A percentile compares a stretch with the other conserved stretches of the same genome.
These are phyloP conservation scores for Nasonia vitripennis DNA, from an alignment of 1,140 invertebrate genomes.

Conservation along the genomic window DNA sequence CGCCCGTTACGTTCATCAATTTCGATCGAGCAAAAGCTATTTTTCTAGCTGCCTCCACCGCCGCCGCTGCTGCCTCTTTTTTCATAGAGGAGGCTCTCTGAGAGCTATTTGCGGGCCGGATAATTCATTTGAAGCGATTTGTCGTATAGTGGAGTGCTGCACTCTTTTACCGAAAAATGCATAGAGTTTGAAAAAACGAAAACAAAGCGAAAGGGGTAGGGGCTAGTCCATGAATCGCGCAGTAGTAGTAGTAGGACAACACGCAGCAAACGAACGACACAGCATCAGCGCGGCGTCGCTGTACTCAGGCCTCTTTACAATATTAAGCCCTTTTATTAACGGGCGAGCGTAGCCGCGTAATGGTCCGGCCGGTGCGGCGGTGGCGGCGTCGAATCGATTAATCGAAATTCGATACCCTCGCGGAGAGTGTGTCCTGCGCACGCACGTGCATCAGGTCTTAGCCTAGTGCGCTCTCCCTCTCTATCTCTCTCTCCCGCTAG, in stretches of 20 bases:
- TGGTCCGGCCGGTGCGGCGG: slow-evolving; percentile 37
- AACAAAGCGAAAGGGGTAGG: neutral
- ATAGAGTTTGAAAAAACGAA: neutral
- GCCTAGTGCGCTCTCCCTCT: neutral
- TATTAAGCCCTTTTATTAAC: slow-evolving; percentile 67
- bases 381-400: slow-evolving; percentile 62
- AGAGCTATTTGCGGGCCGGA: neutral
- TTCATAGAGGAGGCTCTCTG: neutral
- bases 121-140: neutral
- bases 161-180: neutral
- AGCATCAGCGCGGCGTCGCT: slow-evolving; percentile 18
- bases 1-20: slow-evolving; percentile 31
- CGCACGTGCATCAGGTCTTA: neutral
- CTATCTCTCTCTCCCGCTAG: slow-evolving; percentile 38
- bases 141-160: neutral
- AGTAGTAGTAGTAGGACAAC: neutral
- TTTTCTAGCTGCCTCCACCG: neutral
- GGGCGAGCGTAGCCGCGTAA: slow-evolving; percentile 55
- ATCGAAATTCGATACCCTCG: slow-evolving; percentile 67
- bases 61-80: neutral
- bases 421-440: slow-evolving; percentile 5
- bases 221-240: neutral
- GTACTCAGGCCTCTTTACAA: slow-evolving; percentile 56
- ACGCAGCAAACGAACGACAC: neutral
- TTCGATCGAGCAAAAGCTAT: slow-evolving; percentile 5